phyloP scores from a whole-genome alignment of 2,888 invertebrate species.

The Synergus gifuensis region DNA sequence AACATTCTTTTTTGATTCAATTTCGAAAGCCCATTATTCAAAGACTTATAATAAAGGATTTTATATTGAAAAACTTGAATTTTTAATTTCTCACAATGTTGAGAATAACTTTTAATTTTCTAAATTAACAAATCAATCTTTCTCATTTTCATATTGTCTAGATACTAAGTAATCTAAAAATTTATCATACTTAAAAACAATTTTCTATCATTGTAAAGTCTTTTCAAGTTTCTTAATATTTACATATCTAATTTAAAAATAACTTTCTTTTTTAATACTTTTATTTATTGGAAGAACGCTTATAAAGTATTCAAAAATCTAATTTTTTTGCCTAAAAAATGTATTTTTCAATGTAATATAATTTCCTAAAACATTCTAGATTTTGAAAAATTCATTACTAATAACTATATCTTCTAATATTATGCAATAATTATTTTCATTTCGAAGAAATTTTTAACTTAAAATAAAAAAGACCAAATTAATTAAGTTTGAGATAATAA shows the following conservation, averaged over 20 bases:
- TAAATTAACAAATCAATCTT: background rate
- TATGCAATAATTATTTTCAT: background rate
- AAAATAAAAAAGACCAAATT: background rate
- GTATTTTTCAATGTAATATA: background rate
- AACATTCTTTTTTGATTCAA: background rate
- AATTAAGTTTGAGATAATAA: background rate
- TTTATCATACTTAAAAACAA: slow-evolving; percentile 17
- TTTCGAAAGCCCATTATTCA: background rate
- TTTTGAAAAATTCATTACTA: background rate
- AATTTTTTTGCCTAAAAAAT: slow-evolving; percentile 15
- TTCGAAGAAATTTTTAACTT: background rate
- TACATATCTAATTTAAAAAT: slow-evolving; percentile 22
- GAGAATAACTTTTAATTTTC: slow-evolving; percentile 4
- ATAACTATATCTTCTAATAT: background rate
- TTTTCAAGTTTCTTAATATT: slow-evolving; percentile 11
- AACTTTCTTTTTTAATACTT: slow-evolving; percentile 23
- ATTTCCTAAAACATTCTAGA: slow-evolving; percentile 6
- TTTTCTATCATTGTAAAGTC: slow-evolving; percentile 29
- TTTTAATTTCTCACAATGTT: background rate
- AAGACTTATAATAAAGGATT: background rate
- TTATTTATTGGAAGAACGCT: slow-evolving; percentile 31
- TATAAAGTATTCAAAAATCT: slow-evolving; percentile 18
- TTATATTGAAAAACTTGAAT: background rate
- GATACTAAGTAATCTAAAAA: slow-evolving; percentile 9
- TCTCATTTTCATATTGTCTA: slow-evolving; percentile 16